Percentiles rank a stretch among this genome's conserved stretches.
phyloP scores from a whole-genome alignment of 2,888 invertebrate species.

The Eristalis arbustorum region DNA sequence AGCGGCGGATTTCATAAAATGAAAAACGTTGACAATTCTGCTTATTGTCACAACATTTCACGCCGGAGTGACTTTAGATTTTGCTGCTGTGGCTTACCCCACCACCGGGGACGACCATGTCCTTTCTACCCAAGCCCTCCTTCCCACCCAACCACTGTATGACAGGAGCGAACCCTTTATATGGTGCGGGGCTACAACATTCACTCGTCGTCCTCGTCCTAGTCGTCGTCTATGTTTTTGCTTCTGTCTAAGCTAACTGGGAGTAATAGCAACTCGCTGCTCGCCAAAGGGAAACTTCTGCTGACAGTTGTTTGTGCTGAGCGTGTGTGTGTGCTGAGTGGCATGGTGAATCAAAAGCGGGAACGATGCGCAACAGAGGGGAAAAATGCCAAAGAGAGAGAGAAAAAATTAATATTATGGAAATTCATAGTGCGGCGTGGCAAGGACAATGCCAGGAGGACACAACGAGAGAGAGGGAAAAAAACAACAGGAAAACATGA shows the following conservation, averaged over 20 bases:
- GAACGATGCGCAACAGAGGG: conserved; percentile 20
- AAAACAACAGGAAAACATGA: conserved; percentile 54
- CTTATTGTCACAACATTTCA: conserved; percentile 71
- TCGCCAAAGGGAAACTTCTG: conserved; percentile 40
- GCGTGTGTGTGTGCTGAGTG: neutral
- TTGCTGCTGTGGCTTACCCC: conserved; percentile 6
- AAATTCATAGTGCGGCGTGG: conserved; percentile 52
- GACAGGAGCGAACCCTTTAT: conserved; percentile 52
- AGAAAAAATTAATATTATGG: conserved; percentile 64
- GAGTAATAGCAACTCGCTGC: conserved; percentile 40
- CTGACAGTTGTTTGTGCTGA: conserved; percentile 10
- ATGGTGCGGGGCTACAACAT: neutral
- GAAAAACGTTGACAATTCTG: conserved; percentile 70
- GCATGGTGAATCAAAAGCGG: conserved; percentile 42
- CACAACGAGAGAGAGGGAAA: neutral
- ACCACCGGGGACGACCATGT: conserved; percentile 20
- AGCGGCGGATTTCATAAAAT: conserved; percentile 36
- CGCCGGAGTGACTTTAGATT: conserved; percentile 66
- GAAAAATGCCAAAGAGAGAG: conserved; percentile 28
- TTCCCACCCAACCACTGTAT: conserved; percentile 51
- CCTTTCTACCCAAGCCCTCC: conserved; percentile 5
- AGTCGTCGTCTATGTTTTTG: conserved; percentile 3
- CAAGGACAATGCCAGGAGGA: neutral
- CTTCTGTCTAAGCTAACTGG: conserved; percentile 37
- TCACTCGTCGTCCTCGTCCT: neutral